Evolutionary conservation across 2,888 invertebrate species (phyloP), one percentile per base, ranked within the genome.

Genomic region (Axea sp.): DNA sequence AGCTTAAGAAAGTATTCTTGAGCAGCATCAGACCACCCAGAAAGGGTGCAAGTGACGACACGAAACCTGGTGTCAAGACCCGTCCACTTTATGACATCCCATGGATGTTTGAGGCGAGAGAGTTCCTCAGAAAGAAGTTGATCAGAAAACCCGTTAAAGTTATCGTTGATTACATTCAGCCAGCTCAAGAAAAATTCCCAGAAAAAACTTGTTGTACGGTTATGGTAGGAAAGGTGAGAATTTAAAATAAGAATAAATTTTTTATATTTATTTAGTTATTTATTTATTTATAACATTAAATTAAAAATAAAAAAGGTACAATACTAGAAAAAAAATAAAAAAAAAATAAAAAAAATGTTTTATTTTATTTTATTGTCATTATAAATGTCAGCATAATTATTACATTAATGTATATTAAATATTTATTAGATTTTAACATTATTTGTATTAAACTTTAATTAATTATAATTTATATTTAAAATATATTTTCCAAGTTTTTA

Each of bases 61-160:
- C 90, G 8, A 94, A 93, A 81, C 88, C 91, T 0, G 91, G 91
- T 7, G 90, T 92, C 1, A 94, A 94, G 87, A 93, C 92, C 73
- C 93, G 96, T 81, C 97, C 98, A 0, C 90, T 99, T 0, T 99
- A 99, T 86, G 99, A 99, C 86, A 95, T 99, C 83, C 99, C 99
- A 0, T 97, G 95, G 92, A 96, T 99, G 96, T 98, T 95, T 86
- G 99, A 99, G 88, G 98, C 98, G 0, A 92, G 99, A 51, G 99
- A 99, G 89, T 99, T 95, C 86, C 90, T 99, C 26, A 92, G 99
- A 33, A 98, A 98, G 86, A 97, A 97, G 85, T 90, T 99, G 7
- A 93, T 99, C 82, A 97, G 98, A 45, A 99, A 99, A 87, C 96
- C 94, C 87, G 96, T 98, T 0, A 94, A 93, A 80, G 95, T 98